Evolutionary conservation across 2,888 invertebrate genomes (phyloP).

Genomic region (Ctenicera cuprea): DNA sequence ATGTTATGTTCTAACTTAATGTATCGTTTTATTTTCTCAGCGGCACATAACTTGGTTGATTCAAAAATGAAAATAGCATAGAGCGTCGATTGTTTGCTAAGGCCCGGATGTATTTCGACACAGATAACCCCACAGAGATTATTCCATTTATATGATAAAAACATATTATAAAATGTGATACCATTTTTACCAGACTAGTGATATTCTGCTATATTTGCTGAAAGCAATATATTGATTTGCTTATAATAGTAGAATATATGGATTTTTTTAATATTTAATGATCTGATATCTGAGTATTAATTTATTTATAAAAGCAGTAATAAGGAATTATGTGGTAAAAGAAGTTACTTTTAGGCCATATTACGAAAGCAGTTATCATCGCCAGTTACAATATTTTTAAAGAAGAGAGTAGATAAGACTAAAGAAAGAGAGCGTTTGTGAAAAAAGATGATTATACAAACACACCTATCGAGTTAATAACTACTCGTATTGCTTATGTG

Average conservation of each 20-base stretch:
- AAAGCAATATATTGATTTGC: conserved; percentile 29
- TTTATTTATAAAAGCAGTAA: no score
- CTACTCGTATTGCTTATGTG: no score
- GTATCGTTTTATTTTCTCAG: conserved; percentile 44
- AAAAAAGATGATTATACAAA: no score
- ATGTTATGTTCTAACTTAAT: conserved; percentile 38
- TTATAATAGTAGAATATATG: conserved; percentile 6
- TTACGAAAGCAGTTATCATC: no score
- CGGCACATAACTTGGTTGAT: conserved; percentile 39
- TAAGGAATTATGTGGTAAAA: no score
- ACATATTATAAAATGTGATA: conserved; percentile 53
- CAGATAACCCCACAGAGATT: conserved; percentile 59
- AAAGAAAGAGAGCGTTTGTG: no score
- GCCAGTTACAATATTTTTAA: no score
- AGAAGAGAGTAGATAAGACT: no score
- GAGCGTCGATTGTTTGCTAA: conserved; percentile 59
- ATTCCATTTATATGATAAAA: conserved; percentile 55
- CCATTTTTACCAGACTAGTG: conserved; percentile 44
- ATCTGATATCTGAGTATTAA: no score
- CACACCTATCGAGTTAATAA: no score
- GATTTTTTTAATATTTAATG: no score
- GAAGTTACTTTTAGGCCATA: no score
- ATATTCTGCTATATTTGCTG: conserved; percentile 34
- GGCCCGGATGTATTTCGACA: conserved; percentile 61
- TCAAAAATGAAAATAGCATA: conserved; percentile 58